Conservation (phyloP, 2,113 vertebrate genomes). For the Callospermophilus lateralis region DNA sequence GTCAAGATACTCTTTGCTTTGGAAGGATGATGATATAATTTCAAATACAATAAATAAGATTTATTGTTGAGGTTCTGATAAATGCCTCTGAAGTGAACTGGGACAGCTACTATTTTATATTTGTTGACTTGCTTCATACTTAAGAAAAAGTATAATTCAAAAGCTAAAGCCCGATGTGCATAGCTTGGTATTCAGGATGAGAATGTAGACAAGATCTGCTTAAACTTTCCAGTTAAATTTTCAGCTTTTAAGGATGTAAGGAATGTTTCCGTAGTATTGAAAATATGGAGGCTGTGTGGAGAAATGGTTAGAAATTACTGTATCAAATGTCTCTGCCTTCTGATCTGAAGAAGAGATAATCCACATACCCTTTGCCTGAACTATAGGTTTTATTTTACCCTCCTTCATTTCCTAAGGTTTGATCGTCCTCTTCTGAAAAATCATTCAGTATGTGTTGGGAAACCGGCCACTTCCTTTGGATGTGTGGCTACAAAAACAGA, state of each 20-base stretch:
- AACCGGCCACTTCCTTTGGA: neutral
- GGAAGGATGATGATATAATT: neutral
- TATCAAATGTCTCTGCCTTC: neutral
- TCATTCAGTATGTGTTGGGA: neutral
- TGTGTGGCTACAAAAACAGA: neutral
- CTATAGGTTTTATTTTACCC: neutral
- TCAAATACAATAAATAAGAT: neutral
- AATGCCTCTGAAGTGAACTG: neutral
- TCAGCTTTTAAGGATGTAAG: neutral
- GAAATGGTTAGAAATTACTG: neutral
- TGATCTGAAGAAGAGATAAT: neutral
- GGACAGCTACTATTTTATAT: neutral
- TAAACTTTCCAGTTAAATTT: neutral
- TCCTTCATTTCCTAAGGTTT: constrained; percentile 1
- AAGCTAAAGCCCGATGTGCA: neutral
- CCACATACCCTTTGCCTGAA: neutral
- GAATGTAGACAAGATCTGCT: neutral
- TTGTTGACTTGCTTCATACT: neutral
- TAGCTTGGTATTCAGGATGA: neutral
- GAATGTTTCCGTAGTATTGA: neutral
- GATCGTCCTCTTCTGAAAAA: neutral
- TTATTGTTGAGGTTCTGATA: neutral
- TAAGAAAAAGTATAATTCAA: neutral
- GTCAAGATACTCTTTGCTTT: neutral
- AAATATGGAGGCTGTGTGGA: neutral